A percentile compares a stretch with the other conserved stretches of the same genome.
These are phyloP conservation scores for Cepaea nemoralis DNA, from an alignment of 1,140 invertebrate genomes.

Conservation along the genomic window DNA sequence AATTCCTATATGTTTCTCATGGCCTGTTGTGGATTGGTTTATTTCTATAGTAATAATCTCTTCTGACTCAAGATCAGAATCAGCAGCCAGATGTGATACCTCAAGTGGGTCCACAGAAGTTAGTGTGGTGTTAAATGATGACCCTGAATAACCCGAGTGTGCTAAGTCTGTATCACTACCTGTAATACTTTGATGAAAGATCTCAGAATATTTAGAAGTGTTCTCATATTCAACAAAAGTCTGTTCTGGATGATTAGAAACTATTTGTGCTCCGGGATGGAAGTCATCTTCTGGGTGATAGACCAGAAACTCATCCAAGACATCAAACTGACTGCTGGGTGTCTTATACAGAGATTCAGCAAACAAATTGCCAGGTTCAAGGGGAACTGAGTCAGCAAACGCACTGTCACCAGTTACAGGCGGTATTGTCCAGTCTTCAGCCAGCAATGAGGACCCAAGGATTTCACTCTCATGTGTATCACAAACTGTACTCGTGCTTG, in stretches of 20 bases:
- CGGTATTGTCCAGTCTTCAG: background rate
- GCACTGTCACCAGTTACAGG: background rate
- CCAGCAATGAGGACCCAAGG: background rate
- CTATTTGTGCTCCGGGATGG: too few species aligned
- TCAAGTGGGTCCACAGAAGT: background rate
- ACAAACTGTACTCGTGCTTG: background rate
- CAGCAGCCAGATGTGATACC: background rate
- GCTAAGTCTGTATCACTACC: background rate
- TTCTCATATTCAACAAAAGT: background rate
- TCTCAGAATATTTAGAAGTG: too few species aligned
- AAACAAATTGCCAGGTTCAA: too few species aligned
- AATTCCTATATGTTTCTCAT: constrained; percentile 2
- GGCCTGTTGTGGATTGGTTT: background rate
- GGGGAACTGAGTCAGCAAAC: background rate
- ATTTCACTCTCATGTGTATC: background rate
- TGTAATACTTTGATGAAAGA: background rate
- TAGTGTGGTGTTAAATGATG: background rate
- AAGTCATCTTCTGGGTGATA: too few species aligned
- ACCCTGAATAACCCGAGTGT: background rate
- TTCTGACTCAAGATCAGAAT: constrained; percentile 15
- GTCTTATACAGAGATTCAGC: too few species aligned
- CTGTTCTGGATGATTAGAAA: background rate
- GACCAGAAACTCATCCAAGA: too few species aligned
- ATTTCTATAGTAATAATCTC: constrained; percentile 27
- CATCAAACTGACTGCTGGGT: too few species aligned